Percentiles rank a stretch among this genome's conserved stretches.
Conservation (phyloP, 2,888 invertebrate species). For the Amphipyra tragopoginis region DNA sequence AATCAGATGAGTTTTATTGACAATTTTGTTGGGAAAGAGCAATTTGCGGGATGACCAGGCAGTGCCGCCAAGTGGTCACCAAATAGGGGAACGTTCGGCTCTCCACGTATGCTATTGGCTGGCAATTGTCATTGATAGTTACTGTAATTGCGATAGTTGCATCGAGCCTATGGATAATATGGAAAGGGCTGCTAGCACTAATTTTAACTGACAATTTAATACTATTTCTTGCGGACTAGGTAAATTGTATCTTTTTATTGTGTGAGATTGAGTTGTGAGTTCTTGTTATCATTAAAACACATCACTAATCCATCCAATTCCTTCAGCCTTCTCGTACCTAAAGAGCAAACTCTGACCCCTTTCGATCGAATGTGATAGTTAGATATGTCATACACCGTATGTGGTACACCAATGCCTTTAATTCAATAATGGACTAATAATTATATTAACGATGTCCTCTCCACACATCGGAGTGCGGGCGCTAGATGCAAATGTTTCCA, state of each 20-base stretch:
- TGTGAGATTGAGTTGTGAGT: too few species aligned
- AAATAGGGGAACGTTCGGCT: slow-evolving; percentile 78
- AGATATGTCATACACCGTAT: neutral
- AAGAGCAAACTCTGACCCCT: too few species aligned
- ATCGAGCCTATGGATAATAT: slow-evolving; percentile 59
- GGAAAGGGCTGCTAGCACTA: slow-evolving; percentile 46
- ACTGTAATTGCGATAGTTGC: slow-evolving; percentile 73
- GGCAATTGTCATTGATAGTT: slow-evolving; percentile 77
- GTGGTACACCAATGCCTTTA: slow-evolving; percentile 2
- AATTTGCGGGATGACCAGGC: slow-evolving; percentile 88
- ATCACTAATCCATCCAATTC: too few species aligned
- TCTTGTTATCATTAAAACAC: too few species aligned
- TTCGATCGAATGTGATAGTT: neutral
- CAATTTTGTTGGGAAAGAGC: slow-evolving; percentile 89
- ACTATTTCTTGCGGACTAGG: too few species aligned
- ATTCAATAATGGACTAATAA: slow-evolving; percentile 44
- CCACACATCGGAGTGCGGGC: slow-evolving; percentile 44
- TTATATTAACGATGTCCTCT: slow-evolving; percentile 51
- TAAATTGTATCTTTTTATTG: too few species aligned
- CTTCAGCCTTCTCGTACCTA: too few species aligned
- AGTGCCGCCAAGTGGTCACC: slow-evolving; percentile 87
- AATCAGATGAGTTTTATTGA: slow-evolving; percentile 90
- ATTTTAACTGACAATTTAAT: neutral
- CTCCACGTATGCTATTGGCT: slow-evolving; percentile 65
- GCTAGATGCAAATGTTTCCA: slow-evolving; percentile 84